Evolutionary conservation across 2,113 vertebrate genomes (phyloP).

Genomic region (Esox niger): DNA sequence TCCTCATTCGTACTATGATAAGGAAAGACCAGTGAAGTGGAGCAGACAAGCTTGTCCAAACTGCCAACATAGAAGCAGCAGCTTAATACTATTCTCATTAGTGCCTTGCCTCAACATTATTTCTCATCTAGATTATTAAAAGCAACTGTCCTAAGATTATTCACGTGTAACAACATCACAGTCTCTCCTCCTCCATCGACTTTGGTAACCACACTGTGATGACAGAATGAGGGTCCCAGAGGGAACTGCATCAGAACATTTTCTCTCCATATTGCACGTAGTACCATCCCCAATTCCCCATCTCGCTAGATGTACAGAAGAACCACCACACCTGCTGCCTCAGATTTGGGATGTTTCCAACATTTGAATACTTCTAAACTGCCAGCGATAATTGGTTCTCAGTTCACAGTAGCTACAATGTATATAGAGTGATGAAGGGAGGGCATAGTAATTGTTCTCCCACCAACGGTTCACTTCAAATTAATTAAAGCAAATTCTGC

Average conservation of each 20-base stretch:
- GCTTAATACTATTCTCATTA: neutral
- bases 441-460: slow-evolving; percentile 47
- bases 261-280: slow-evolving; percentile 4
- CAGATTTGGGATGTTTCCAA: slow-evolving; percentile 19
- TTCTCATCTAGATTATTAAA: slow-evolving; percentile 45
- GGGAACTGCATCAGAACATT: slow-evolving; percentile 24
- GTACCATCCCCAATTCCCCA: neutral
- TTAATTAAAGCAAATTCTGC: slow-evolving; percentile 20
- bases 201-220: slow-evolving; percentile 11
- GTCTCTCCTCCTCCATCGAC: slow-evolving; percentile 20
- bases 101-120: slow-evolving; percentile 13
- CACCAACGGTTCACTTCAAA: slow-evolving; percentile 43
- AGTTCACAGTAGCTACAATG: slow-evolving; percentile 32
- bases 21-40: slow-evolving; percentile 15
- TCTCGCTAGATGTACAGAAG: neutral
- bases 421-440: slow-evolving; percentile 27
- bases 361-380: slow-evolving; percentile 30
- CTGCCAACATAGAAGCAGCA: slow-evolving; percentile 11
- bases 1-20: neutral
- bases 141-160: slow-evolving; percentile 26
- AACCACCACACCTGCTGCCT: slow-evolving; percentile 22
- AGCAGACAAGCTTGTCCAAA: slow-evolving; percentile 17
- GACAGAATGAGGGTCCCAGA: slow-evolving; percentile 21
- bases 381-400: slow-evolving; percentile 40
- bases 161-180: slow-evolving; percentile 24